Evolutionary conservation across 2,888 invertebrate species (phyloP), one percentile per base, ranked within the genome.

Genomic region (Hemistola chrysoprasaria): DNA sequence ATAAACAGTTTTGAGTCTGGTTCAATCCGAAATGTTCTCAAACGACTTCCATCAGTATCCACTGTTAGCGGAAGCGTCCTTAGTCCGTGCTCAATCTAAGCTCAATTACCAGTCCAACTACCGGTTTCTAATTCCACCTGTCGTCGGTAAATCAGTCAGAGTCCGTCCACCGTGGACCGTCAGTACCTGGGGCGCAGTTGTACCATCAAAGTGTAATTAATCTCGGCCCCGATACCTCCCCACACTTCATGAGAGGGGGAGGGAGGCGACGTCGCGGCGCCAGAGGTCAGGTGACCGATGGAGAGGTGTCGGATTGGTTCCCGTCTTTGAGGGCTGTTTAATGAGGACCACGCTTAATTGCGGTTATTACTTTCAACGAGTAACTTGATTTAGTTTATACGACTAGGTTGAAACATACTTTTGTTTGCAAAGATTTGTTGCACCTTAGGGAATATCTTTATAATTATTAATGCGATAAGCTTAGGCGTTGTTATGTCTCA

Each of bases 161-260:
- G 21, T 8, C 26, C 38, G 16, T 34, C 32, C 33, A 11, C 35
- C 40, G 37, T 11, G 25, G 20, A 9, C 29, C 38, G 53, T 43
- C 51, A 52, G 72, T 77, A 76, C 72, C 75, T 73, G 74, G 71
- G 73, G 72, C 62, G 68, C 72, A 62, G 59, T 50, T 62, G 73
- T 64, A 62, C 62, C 70, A 77, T 78, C 77, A 78, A 78, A 82
- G 77, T 75, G 84, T 82, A 85, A 85, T 85, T 84, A 84, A 85
- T 85, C 81, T 78, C 62, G 35, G 40, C 54, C 56, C 52, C 56
- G 40, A 54, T 49, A 49, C 56, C 40, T 20, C 35, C 32, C 42
- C 39, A 44, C 22, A n/a, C n/a, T n/a, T n/a, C 39, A 43, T 20
- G 24, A 25, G 37, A 50, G 20, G 25, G 37, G 41, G 33, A 34